Evolutionary conservation across 2,797 vertebrate genomes (phyloP).

Genomic region (Vipera ursinii): DNA sequence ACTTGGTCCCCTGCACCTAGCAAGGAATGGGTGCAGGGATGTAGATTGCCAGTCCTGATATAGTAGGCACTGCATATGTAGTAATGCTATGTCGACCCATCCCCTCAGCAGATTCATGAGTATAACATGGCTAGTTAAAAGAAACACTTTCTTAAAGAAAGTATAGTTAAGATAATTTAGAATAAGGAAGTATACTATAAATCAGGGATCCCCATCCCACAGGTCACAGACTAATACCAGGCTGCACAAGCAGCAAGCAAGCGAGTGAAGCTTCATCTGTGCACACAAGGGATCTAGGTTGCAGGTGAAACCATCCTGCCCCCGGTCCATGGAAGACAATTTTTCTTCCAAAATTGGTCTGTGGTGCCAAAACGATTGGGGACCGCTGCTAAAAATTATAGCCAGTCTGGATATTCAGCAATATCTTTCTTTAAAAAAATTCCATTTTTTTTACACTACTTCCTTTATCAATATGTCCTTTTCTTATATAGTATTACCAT

Average conservation of each 20-base stretch:
- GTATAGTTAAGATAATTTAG: not conserved
- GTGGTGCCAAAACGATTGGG: too few relatives aligned
- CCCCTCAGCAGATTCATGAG: not conserved
- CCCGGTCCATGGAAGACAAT: not conserved
- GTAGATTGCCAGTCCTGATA: not conserved
- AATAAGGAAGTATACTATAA: not conserved
- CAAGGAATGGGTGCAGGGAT: not conserved
- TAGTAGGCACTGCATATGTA: not conserved
- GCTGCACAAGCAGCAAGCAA: not conserved
- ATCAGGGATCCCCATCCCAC: not conserved
- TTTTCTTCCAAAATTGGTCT: not conserved
- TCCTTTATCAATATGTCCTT: not conserved
- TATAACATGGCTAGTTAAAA: not conserved
- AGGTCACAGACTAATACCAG: not conserved
- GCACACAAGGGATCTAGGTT: not conserved
- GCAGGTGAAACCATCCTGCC: not conserved
- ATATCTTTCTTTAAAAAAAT: not conserved
- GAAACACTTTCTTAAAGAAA: not conserved
- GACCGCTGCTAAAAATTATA: too few relatives aligned
- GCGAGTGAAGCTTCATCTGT: not conserved
- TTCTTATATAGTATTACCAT: not conserved
- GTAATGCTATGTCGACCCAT: not conserved
- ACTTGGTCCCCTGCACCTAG: not conserved
- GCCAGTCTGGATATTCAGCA: not conserved
- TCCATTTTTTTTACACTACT: not conserved